Base-by-base conservation (phyloP, 2,113 vertebrate genomes). In the Mohoua ochrocephala region DNA sequence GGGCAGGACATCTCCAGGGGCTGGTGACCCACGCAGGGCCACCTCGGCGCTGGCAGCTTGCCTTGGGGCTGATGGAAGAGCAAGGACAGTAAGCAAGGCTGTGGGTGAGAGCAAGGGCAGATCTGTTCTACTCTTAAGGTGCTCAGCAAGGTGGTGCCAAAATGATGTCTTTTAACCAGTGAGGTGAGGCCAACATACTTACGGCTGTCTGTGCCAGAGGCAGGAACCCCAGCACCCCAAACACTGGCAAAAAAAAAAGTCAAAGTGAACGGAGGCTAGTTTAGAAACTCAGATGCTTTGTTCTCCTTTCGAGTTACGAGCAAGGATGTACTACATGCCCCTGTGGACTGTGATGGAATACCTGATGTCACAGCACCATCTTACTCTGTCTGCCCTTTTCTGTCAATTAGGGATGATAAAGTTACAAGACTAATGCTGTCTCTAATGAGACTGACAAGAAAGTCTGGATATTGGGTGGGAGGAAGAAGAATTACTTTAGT, bases 331-430 rank as follows among this genome's bases (percentile, higher is more conserved):
- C 13, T 37, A 54, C 54, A 12, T 52, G 20, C 2, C 47, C 30
- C 28, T 59, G 67, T 60, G 68, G 52, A 60, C 27, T 54, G 19
- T 88, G 59, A 92, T 26, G 59, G 64, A 90, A 84, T 8, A 56
- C 31, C 17, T 67, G n/a, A 76, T 90, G 59, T 59, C 82, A 91
- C 75, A 88, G 35, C 8, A 74, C 28, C 17, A 28, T 67, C 35
- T 84, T 81, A 45, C 2, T 26, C 60, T 84, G 50, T 16, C 64
- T 93, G 50, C 63, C 59, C 44, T 96, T 93, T 77, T 60, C 75
- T 84, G 57, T 52, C 75, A 84, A 44, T 69, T 67, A 81, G 30
- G 60, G 7, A 77, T 78, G 47, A 81, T 68, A 77, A 93, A 96
- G 41, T 64, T 63, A 11, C 50, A 70, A 76, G 35, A 61, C 56